A percentile compares a stretch with the other conserved stretches of the same genome.
These are phyloP conservation scores for Clanis bilineata DNA, from an alignment of 2,888 invertebrate species.

Conservation along the genomic window DNA sequence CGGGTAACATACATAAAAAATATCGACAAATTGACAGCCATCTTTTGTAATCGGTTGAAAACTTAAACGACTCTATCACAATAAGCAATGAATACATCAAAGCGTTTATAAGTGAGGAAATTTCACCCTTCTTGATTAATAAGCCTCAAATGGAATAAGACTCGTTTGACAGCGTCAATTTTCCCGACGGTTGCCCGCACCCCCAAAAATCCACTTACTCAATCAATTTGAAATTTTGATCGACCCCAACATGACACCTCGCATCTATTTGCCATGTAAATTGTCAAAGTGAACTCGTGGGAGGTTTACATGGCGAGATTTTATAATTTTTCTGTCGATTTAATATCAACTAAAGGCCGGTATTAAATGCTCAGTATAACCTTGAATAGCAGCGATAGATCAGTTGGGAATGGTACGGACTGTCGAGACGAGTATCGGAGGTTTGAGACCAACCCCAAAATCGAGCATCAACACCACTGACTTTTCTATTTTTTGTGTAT, in stretches of 20 bases:
- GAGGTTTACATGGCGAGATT: slow-evolving; percentile 52
- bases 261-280: slow-evolving; percentile 79
- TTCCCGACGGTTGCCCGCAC: slow-evolving; percentile 66
- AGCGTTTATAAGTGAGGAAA: not conserved
- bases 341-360: too few species aligned
- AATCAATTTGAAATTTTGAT: slow-evolving; percentile 80
- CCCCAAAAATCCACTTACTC: slow-evolving; percentile 77
- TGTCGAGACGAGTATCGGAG: too few species aligned
- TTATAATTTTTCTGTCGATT: slow-evolving; percentile 16
- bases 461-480: too few species aligned
- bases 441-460: too few species aligned
- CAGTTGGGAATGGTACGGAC: too few species aligned
- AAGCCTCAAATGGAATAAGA: slow-evolving; percentile 74
- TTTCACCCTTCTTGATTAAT: slow-evolving; percentile 61
- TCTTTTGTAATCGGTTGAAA: too few species aligned
- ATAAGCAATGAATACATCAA: not conserved
- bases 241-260: slow-evolving; percentile 76
- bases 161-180: slow-evolving; percentile 80
- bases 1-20: too few species aligned
- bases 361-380: too few species aligned
- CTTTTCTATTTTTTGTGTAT: too few species aligned
- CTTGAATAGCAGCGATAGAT: too few species aligned
- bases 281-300: slow-evolving; percentile 66
- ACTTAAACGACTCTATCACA: not conserved
- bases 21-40: too few species aligned